Base-by-base conservation (phyloP, 2,888 invertebrate genomes). In the Tiliacea aurago region DNA sequence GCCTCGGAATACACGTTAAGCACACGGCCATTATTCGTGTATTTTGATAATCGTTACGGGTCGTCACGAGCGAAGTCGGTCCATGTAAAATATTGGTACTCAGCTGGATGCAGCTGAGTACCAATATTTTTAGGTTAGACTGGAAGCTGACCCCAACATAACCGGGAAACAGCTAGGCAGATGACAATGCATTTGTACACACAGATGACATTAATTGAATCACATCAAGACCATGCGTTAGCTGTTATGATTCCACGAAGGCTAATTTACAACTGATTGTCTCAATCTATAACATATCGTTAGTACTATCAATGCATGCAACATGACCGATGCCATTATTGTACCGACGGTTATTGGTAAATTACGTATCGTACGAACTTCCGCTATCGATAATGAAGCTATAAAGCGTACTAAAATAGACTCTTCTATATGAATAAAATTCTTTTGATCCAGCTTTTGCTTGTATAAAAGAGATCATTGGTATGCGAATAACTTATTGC, bases 231-330 rank as follows among this genome's bases (percentile, higher is more conserved):
- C 51, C 73, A 61, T 73, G 45, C 20, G 15, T 51, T 23, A 4
- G 20, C 9, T 61, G 20, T 37, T 43, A 59, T 37, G 9, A 2
- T 28, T n/a, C 47, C 7, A 47, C 18, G 18, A 33, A 55, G 18
- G 62, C 23, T 41, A 15, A 37, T 55, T 28, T 47, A 73, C 11
- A 23, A 62, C 28, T n/a, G 75, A 55, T 74, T 74, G 73, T 43
- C 49, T 58, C 33, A 43, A 73, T 74, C 23, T 28, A 53, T 15
- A n/a, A 37, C 37, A 37, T 28, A 55, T 62, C 28, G 20, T 15
- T 73, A 33, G 41, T 43, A 33, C 2, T 62, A 41, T 23, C 15
- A 15, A 47, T 53, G 28, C 45, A 47, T 62, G 4, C 18, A 45
- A 5, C 20, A n/a, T n/a, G 55, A 11, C n/a, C 5, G 55, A 37